These are phyloP conservation scores for Microcebus jonahi DNA, from an alignment of 2,113 vertebrate species.

Conservation along the genomic window DNA sequence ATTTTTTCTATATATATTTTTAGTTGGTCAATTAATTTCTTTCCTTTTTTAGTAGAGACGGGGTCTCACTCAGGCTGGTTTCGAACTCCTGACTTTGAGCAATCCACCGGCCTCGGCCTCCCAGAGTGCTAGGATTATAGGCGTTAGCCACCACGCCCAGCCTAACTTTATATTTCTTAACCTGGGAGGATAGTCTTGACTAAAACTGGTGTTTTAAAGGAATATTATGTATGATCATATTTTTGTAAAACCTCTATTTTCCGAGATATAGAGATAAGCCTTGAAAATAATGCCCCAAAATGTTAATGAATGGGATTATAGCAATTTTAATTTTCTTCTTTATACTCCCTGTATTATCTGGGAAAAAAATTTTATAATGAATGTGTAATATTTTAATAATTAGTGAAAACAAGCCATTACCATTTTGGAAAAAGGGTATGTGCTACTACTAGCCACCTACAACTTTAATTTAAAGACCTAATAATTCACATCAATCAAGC, in stretches of 20 bases:
- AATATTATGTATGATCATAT: background rate
- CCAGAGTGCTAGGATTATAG: too few species aligned
- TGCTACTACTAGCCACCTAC: background rate
- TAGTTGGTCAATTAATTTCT: too few species aligned
- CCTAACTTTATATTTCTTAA: background rate
- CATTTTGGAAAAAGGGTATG: background rate
- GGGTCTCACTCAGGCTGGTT: too few species aligned
- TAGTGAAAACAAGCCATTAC: background rate
- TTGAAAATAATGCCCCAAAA: constrained; percentile 29
- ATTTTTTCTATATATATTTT: too few species aligned
- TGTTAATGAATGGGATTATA: constrained; percentile 26
- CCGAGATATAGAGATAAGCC: constrained; percentile 12
- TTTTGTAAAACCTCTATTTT: background rate
- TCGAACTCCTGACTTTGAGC: too few species aligned
- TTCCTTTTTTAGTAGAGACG: too few species aligned
- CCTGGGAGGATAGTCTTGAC: background rate
- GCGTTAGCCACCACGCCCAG: too few species aligned
- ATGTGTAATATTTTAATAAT: constrained; percentile 26
- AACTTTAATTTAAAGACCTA: constrained; percentile 14
- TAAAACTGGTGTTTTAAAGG: background rate
- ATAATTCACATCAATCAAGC: background rate
- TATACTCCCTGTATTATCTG: background rate
- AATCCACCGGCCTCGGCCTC: too few species aligned
- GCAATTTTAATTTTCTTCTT: constrained; percentile 37
- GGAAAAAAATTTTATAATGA: background rate